These are phyloP conservation scores for Sternotherus odoratus DNA, from an alignment of 2,797 vertebrate genomes.

Conservation along the genomic window DNA sequence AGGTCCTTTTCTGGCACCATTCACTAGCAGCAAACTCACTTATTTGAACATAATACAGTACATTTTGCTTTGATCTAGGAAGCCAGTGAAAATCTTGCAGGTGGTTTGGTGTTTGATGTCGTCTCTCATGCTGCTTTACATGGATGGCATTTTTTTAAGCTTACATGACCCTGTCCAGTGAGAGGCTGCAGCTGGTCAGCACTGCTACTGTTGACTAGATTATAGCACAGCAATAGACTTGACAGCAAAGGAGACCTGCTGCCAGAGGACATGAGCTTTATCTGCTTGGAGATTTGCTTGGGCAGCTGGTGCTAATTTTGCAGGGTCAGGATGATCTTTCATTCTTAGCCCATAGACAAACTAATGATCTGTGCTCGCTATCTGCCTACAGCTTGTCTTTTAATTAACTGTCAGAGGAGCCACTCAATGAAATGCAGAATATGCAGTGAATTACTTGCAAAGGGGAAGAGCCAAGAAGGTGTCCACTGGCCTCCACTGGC, in stretches of 20 bases:
- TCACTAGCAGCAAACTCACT: not conserved
- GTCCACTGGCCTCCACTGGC: not conserved
- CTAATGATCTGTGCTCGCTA: conserved; percentile 50
- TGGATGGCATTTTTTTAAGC: not conserved
- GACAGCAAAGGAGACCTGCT: conserved; percentile 9
- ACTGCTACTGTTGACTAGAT: not conserved
- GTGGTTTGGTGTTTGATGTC: not conserved
- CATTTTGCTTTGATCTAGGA: conserved; percentile 19
- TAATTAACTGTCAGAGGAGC: conserved; percentile 55
- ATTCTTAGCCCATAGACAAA: conserved; percentile 35
- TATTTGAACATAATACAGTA: not conserved
- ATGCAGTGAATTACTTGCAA: conserved; percentile 17
- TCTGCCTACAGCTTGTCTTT: conserved; percentile 39
- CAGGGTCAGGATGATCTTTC: conserved; percentile 17
- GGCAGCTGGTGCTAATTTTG: conserved; percentile 56
- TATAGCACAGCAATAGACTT: not conserved
- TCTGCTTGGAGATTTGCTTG: conserved; percentile 30
- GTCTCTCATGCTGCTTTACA: not conserved
- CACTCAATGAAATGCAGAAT: conserved; percentile 32
- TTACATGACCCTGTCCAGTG: not conserved
- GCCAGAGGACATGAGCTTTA: conserved; percentile 21
- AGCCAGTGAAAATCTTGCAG: not conserved
- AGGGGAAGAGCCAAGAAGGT: conserved; percentile 2
- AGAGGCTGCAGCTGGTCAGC: not conserved
- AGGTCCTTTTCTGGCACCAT: conserved; percentile 7